phyloP scores from a whole-genome alignment of 1,140 invertebrate species.

The Scaptomyza montana region DNA sequence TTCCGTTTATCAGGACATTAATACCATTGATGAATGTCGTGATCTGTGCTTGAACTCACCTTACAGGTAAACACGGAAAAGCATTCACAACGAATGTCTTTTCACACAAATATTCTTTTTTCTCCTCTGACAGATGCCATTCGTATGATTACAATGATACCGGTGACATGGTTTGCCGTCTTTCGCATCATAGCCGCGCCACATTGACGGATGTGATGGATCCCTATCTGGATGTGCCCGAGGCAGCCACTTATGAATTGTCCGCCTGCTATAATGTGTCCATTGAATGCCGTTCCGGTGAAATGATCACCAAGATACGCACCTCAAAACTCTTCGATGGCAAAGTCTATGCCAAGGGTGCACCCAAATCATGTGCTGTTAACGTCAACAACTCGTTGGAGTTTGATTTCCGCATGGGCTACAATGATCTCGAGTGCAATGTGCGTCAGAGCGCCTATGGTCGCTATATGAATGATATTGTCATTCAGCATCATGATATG shows the following conservation, averaged over 20 bases:
- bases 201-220: constrained; percentile 95
- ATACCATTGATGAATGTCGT: constrained; percentile 92
- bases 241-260: constrained; percentile 95
- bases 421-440: constrained; percentile 95
- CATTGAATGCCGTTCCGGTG: constrained; percentile 94
- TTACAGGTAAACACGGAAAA: constrained; percentile 85
- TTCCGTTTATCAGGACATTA: constrained; percentile 95
- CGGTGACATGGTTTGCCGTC: constrained; percentile 94
- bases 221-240: constrained; percentile 94
- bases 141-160: constrained; percentile 97
- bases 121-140: constrained; percentile 87
- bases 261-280: constrained; percentile 97
- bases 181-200: constrained; percentile 94
- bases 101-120: neutral
- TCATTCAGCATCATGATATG: constrained; percentile 97
- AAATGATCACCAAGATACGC: constrained; percentile 96
- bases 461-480: constrained; percentile 93
- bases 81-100: neutral
- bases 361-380: constrained; percentile 95
- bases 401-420: constrained; percentile 94
- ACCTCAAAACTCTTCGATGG: constrained; percentile 96
- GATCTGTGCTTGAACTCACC: constrained; percentile 94
- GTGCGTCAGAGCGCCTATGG: constrained; percentile 93
- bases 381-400: constrained; percentile 93
- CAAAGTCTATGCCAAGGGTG: constrained; percentile 96